Base-by-base conservation (phyloP, 92 coral and sea anemone genomes). In the Phenganax marumi region DNA sequence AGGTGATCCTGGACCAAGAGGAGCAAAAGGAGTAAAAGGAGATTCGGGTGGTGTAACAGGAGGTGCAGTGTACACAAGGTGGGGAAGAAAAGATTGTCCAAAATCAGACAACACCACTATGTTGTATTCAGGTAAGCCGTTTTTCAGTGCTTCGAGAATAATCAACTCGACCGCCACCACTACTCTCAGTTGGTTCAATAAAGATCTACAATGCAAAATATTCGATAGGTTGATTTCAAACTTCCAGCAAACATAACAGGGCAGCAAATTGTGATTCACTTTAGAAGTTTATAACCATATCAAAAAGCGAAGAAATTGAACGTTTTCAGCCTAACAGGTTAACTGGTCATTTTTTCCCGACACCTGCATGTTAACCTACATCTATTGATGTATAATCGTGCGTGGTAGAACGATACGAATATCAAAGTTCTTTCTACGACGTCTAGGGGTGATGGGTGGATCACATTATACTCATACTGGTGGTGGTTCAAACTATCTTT, bases 61-160 rank as follows among this genome's bases (percentile, higher is more conserved):
- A 53, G 87, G 87, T 43, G 86, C 84, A 16, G 80, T 81, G 47
- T 89, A 89, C 53, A 81, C 86, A 18, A 89, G 85, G 17, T 89
- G 91, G 89, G 91, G 91, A 81, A 85, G 83, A 57, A 85, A 79
- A 18, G 50, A 77, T 14, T 89, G 91, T 64, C 89, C 91, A 12
- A 25, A 65, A 23, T 75, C 79, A 22, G 74, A 82, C 52, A 50
- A 71, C 21, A 49, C 77, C 6, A 13, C 3, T 13, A 21, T 10
- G 56, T 49, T 72, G 56, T 72, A 72, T 72, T 72, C 77, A 48
- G 77, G 58, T 72, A 72, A 46, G 48, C 7, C 21, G 52, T 69
- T 69, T 39, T 25, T 25, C 43, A 68, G 2, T 10, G 7, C 8
- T 14, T 68, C 63, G 7, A 56, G 16, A 14, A 14, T 56, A 56